phyloP scores from a whole-genome alignment of 2,888 invertebrate species.

The Platynereis dumerilii region DNA sequence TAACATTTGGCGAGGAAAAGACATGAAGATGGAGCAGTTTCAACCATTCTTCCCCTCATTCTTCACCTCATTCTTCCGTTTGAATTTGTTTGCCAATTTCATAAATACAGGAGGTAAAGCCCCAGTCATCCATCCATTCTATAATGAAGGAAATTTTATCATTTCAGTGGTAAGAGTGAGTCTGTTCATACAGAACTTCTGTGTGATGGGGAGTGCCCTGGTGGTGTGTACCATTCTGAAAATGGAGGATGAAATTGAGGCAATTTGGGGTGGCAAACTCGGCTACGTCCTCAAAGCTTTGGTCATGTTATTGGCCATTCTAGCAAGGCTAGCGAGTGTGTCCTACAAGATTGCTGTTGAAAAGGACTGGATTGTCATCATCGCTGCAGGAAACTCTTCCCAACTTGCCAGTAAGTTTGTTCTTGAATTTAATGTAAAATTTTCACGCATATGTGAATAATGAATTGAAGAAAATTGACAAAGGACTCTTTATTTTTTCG shows the following conservation, averaged over 20 bases:
- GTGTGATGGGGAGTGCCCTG: constrained; percentile 62
- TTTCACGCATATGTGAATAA: too few species aligned
- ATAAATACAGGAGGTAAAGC: too few species aligned
- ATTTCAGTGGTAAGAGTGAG: constrained; percentile 63
- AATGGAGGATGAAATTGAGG: constrained; percentile 32
- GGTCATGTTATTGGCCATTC: constrained; percentile 32
- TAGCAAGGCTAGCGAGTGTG: constrained; percentile 49
- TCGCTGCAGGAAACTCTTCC: constrained; percentile 49
- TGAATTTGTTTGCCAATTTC: too few species aligned
- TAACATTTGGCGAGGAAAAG: too few species aligned
- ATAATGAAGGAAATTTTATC: neutral
- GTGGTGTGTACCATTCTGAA: constrained; percentile 56
- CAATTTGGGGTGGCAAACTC: constrained; percentile 13
- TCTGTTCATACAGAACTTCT: constrained; percentile 64
- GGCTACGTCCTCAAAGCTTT: constrained; percentile 17
- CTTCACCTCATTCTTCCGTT: too few species aligned
- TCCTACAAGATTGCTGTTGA: constrained; percentile 62
- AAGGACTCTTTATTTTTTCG: too few species aligned
- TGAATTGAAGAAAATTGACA: too few species aligned
- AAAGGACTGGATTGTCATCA: constrained; percentile 65
- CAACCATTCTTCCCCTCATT: too few species aligned
- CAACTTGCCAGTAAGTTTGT: constrained; percentile 60
- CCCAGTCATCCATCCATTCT: neutral
- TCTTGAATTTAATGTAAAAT: too few species aligned
- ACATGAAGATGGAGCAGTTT: too few species aligned